These are phyloP conservation scores for Gallinago undulata DNA, from an alignment of 2,113 vertebrate genomes.

Conservation along the genomic window DNA sequence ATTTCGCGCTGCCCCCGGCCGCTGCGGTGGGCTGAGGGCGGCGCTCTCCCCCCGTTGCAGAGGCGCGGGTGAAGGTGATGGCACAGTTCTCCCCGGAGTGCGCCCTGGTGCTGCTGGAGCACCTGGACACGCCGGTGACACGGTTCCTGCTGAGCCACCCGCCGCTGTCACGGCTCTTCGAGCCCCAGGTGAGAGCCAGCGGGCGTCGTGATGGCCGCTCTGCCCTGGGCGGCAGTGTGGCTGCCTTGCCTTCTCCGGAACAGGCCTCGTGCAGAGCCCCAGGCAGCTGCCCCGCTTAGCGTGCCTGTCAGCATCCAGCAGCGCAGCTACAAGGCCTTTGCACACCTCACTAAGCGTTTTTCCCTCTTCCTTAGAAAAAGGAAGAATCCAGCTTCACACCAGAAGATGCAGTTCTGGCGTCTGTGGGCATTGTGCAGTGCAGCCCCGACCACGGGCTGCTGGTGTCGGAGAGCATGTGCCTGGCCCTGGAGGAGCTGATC, in stretches of 20 bases:
- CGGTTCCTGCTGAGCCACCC: conserved; percentile 82
- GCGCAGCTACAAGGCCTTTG: accelerated
- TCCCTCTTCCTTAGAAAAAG: conserved; percentile 10
- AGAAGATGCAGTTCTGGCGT: conserved; percentile 69
- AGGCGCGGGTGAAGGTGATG: conserved; percentile 75
- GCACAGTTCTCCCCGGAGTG: conserved; percentile 74
- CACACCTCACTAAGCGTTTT: accelerated
- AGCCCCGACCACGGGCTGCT: conserved; percentile 57
- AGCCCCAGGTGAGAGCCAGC: conserved; percentile 52
- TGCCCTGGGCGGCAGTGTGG: accelerated
- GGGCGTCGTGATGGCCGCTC: no score
- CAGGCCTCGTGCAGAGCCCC: accelerated
- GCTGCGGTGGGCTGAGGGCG: neutral
- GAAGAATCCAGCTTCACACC: neutral
- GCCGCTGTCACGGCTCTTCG: conserved; percentile 75
- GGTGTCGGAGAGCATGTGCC: conserved; percentile 69
- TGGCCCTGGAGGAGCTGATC: conserved; percentile 77
- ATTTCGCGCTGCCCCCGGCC: neutral
- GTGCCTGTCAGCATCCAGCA: accelerated
- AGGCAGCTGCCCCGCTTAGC: neutral
- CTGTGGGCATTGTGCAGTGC: conserved; percentile 79
- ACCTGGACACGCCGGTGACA: conserved; percentile 80
- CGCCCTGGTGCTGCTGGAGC: conserved; percentile 84
- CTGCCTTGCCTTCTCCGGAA: accelerated
- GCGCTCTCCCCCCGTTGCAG: conserved; percentile 62